Conservation (phyloP, 2,888 invertebrate species). For the Drosophila yooni region DNA sequence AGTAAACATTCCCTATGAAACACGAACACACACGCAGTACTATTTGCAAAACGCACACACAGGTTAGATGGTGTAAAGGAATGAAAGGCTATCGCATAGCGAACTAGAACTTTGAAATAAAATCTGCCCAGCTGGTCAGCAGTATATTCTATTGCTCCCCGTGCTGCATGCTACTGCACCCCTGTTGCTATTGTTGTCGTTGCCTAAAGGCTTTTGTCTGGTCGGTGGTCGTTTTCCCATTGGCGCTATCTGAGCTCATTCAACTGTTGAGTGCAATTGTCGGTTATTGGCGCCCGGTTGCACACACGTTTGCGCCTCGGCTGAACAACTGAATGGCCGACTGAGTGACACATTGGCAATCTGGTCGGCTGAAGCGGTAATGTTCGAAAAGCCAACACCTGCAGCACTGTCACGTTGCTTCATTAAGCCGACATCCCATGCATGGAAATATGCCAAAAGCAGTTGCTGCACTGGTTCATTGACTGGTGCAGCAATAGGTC, state of each 20-base stretch:
- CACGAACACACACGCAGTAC: constrained; percentile 18
- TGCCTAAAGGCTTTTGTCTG: constrained; percentile 30
- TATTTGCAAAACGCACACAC: constrained; percentile 8
- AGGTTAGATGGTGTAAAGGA: constrained; percentile 35
- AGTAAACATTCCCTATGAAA: constrained; percentile 40
- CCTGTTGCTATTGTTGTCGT: neutral
- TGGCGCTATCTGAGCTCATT: constrained; percentile 42
- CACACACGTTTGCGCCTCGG: constrained; percentile 41
- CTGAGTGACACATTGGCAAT: constrained; percentile 10
- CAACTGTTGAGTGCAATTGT: constrained; percentile 71
- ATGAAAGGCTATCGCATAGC: constrained; percentile 70
- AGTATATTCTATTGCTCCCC: neutral
- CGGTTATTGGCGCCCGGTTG: constrained; percentile 54
- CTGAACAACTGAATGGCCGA: constrained; percentile 38
- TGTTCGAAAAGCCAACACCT: constrained; percentile 33
- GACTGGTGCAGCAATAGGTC: neutral
- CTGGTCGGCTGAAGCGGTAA: constrained; percentile 12
- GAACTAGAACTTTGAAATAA: constrained; percentile 38
- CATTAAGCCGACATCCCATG: constrained; percentile 54
- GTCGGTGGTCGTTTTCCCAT: constrained; percentile 6
- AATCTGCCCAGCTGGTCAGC: constrained; percentile 23
- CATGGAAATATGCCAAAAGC: constrained; percentile 23
- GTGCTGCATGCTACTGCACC: neutral
- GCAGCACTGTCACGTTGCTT: constrained; percentile 39
- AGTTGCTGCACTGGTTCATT: constrained; percentile 15